phyloP scores from a whole-genome alignment of 2,113 vertebrate species.

The Lophura nycthemera region DNA sequence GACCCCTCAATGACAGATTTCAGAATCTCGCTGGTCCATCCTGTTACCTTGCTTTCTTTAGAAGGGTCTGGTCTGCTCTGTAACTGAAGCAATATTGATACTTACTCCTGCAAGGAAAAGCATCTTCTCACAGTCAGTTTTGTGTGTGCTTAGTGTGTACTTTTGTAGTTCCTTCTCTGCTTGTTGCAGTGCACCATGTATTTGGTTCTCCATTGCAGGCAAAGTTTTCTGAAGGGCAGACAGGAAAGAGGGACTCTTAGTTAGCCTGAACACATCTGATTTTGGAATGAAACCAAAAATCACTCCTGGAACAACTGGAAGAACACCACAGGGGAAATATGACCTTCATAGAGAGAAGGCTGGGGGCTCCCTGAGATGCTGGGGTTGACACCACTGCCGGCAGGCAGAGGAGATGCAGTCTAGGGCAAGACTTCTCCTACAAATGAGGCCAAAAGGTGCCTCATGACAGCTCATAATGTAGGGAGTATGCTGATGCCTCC shows the following conservation, averaged over 20 bases:
- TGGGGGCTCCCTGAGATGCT: not conserved
- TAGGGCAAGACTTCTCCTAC: not conserved
- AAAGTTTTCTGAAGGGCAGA: slow-evolving; percentile 68
- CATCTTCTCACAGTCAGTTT: slow-evolving; percentile 15
- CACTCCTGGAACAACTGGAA: not conserved
- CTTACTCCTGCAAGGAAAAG: slow-evolving; percentile 74
- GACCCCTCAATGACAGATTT: not conserved
- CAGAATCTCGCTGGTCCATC: not conserved
- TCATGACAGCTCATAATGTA: fast-evolving
- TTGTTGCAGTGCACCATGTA: slow-evolving; percentile 33
- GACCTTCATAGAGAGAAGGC: not conserved
- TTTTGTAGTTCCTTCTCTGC: slow-evolving; percentile 39
- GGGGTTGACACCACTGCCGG: not conserved
- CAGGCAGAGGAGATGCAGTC: not conserved
- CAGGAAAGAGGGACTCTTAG: not conserved
- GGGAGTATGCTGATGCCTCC: not conserved
- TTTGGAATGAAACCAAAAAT: not conserved
- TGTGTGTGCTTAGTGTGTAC: not conserved
- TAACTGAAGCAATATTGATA: not conserved
- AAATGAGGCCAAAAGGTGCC: not conserved
- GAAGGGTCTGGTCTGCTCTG: not conserved
- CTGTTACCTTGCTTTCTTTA: not conserved
- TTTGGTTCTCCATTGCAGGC: slow-evolving; percentile 65
- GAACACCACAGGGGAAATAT: not conserved
- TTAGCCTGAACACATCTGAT: not conserved